These are phyloP conservation scores for Leptopilina boulardi DNA, from an alignment of 1,140 invertebrate species.

Conservation along the genomic window DNA sequence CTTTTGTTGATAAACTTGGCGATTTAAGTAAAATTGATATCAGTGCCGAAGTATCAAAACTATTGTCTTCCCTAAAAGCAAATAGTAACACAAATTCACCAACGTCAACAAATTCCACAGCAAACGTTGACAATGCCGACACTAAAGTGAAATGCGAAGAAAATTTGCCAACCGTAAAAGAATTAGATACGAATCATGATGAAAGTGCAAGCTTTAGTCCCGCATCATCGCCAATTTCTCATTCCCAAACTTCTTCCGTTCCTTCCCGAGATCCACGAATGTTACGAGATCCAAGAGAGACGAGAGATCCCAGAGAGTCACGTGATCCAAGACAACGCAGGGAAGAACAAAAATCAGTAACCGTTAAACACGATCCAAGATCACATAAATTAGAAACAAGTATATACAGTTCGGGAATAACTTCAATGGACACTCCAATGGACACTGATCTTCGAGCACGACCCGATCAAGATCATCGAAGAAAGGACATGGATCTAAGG, in stretches of 20 bases:
- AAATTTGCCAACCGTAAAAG: conserved; percentile 32
- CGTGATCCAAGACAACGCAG: conserved; percentile 59
- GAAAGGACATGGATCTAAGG: conserved; percentile 79
- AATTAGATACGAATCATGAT: conserved; percentile 29
- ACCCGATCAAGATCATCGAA: conserved; percentile 70
- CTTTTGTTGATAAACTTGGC: conserved; percentile 80
- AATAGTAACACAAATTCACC: conserved; percentile 38
- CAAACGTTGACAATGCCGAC: conserved; percentile 5
- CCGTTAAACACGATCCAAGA: conserved; percentile 53
- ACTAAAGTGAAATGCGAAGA: conserved; percentile 33
- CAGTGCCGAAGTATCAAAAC: conserved; percentile 83
- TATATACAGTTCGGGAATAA: conserved; percentile 74
- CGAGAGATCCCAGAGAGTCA: conserved; percentile 46
- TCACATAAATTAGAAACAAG: conserved; percentile 67
- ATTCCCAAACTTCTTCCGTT: neutral
- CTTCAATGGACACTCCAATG: conserved; percentile 63
- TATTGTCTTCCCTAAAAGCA: conserved; percentile 80
- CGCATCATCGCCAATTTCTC: conserved; percentile 52
- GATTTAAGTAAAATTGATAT: conserved; percentile 86
- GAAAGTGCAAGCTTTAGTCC: conserved; percentile 58
- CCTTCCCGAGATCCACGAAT: conserved; percentile 62
- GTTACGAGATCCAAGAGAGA: conserved; percentile 56
- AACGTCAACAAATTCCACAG: neutral
- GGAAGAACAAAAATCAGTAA: conserved; percentile 51
- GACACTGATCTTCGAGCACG: conserved; percentile 69